Percentiles rank a stretch among this genome's conserved stretches.
Conservation (phyloP, 2,797 vertebrate species). For the Prionace glauca region DNA sequence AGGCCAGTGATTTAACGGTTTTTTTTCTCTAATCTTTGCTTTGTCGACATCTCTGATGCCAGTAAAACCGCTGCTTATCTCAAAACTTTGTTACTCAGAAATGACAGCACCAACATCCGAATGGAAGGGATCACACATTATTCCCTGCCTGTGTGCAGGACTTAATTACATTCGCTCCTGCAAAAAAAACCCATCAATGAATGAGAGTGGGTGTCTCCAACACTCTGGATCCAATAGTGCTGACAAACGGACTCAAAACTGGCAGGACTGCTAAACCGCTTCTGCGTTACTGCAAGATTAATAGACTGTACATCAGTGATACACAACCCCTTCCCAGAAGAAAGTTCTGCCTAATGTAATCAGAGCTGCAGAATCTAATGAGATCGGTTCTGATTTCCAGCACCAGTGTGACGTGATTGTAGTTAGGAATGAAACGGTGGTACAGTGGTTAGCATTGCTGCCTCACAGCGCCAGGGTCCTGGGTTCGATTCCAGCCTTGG, state of each 20-base stretch:
- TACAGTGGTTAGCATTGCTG: too few relatives aligned
- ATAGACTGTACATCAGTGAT: not conserved
- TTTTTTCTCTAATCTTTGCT: not conserved
- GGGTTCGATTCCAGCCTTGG: too few relatives aligned
- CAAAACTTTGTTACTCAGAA: not conserved
- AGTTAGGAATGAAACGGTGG: not conserved
- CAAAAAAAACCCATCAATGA: not conserved
- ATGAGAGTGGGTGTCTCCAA: not conserved
- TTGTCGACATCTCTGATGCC: not conserved
- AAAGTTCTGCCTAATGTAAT: not conserved
- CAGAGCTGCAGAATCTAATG: not conserved
- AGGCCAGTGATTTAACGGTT: not conserved
- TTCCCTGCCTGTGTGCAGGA: not conserved
- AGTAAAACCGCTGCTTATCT: not conserved
- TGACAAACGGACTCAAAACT: not conserved
- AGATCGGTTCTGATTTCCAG: not conserved
- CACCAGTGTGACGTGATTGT: not conserved
- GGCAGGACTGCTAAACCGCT: not conserved
- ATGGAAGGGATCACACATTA: not conserved
- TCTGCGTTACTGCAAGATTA: not conserved
- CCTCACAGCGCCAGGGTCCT: too few relatives aligned
- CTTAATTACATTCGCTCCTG: not conserved
- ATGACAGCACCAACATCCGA: not conserved
- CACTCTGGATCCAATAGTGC: not conserved
- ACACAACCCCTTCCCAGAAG: not conserved